Evolutionary conservation across 1,140 invertebrate species (phyloP), one percentile per base, ranked within the genome.

Genomic region (Solenopsis invicta): DNA sequence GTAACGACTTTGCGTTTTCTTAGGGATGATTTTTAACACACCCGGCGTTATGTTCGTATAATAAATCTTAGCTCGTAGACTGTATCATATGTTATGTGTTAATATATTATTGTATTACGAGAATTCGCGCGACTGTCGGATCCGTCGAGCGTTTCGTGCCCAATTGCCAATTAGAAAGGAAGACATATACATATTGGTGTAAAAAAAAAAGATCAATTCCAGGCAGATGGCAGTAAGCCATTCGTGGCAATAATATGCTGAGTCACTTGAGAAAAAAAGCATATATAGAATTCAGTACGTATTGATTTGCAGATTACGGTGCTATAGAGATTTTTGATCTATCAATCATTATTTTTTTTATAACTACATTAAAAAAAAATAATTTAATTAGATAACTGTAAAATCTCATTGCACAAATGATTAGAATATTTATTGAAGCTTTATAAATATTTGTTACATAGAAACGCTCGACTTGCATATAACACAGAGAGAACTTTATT

Each of bases 21-120:
- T 87, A 86, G 87, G 84, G 59, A 87, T 86, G 85, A 61, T 91
- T 88, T 88, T 91, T 86, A 85, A 86, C 85, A 91, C 9, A 37
- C 61, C 50, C 48, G 87, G 74, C 85, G 89, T 92, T 92, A 85
- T 64, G 71, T 89, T 90, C 72, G 62, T 78, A 24, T 56, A 87
- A 45, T 82, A 24, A 86, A 88, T 90, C 86, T 74, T 90, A 92
- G 87, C 37, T 18, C 81, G 41, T 89, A 89, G 85, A 86, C 84
- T 87, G 88, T 92, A 88, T 72, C 41, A 89, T 90, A 90, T 76
- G 71, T 85, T 62, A 77, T 34, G 61, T 67, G 61, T 78, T 85
- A 74, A 87, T 87, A 75, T 56, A 62, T 72, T 62, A 87, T 61
- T 82, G 13, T 54, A 77, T 4, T 54, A 59, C 45, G 84, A 80